Base-by-base conservation (phyloP, 1,140 invertebrate genomes). In the Coptotermes formosanus region DNA sequence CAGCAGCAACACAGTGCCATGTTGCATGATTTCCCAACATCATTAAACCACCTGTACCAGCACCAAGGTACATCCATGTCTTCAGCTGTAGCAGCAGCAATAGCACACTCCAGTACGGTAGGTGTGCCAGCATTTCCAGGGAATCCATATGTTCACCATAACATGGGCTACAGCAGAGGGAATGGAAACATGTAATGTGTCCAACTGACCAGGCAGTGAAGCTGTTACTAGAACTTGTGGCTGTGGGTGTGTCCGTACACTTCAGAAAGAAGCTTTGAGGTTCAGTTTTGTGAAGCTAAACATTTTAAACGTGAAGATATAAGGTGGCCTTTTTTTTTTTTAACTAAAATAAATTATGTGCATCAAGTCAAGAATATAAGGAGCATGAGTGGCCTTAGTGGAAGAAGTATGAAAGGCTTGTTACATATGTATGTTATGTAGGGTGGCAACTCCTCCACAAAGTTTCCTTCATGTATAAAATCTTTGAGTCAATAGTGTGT, bases 111-210 rank as follows among this genome's bases (percentile, higher is more conserved):
- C 6, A n/a, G 55, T 55, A 86, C 86, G 11, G 86, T 83, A 16
- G 86, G 86, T 12, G 86, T 86, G n/a, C 86, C 86, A 21, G 86
- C 86, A 0, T 86, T 86, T 48, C 86, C 86, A 25, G 86, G 86
- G 23, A 86, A 86, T 32, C 86, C 86, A 21, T 86, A 86, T 44
- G 69, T 86, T 16, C 86, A 86, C 52, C 86, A 84, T 52, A 84
- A 83, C 43, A 86, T 84, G 86, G 86, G 86, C 16, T 86, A 86
- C 82, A 83, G 32, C 55, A 43, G 86, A 69, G 86, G 86, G 30
- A 82, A 82, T n/a, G 52, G 48, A 16, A 83, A 44, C 69, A 64
- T 86, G 86, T 86, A 86, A 85, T 75, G 43, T 30, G 45, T 45
- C n/a, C 23, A n/a, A 19, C 44, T 23, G 30, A 19, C 3, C 30